These are phyloP conservation scores for Lagria hirta DNA, from an alignment of 2,888 invertebrate genomes.

Conservation along the genomic window DNA sequence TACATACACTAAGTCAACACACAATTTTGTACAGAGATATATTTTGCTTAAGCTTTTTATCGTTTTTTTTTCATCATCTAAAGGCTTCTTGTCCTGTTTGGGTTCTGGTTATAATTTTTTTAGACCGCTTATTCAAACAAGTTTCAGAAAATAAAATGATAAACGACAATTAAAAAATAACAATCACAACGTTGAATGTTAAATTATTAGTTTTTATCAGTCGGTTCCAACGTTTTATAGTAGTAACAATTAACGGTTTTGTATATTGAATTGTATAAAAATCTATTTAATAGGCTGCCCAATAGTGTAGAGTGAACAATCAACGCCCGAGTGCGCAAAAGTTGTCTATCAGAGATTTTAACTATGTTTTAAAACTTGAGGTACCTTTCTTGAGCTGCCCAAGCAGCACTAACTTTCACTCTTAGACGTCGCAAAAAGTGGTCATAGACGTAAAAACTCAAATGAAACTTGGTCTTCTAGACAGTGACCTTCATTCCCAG, in stretches of 20 bases:
- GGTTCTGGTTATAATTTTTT: slow-evolving; percentile 30
- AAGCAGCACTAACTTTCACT: too few relatives aligned
- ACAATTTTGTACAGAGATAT: slow-evolving; percentile 44
- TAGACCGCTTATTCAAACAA: slow-evolving; percentile 48
- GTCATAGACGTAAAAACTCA: too few relatives aligned
- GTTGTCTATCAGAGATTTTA: too few relatives aligned
- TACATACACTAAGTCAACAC: slow-evolving; percentile 40
- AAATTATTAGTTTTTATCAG: slow-evolving; percentile 39
- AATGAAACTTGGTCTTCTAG: too few relatives aligned
- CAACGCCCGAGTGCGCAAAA: too few relatives aligned
- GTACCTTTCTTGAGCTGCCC: too few relatives aligned
- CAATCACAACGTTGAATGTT: slow-evolving; percentile 21
- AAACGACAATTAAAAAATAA: slow-evolving; percentile 16
- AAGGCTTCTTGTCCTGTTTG: slow-evolving; percentile 37
- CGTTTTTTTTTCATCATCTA: slow-evolving; percentile 27
- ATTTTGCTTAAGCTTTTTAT: slow-evolving; percentile 30
- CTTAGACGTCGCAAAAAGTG: too few relatives aligned
- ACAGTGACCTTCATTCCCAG: too few relatives aligned
- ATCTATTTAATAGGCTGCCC: slow-evolving; percentile 28
- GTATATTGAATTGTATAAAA: slow-evolving; percentile 33
- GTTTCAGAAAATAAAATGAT: slow-evolving; percentile 39
- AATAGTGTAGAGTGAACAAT: too few relatives aligned
- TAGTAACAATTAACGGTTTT: slow-evolving; percentile 29
- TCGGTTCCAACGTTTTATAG: slow-evolving; percentile 47
- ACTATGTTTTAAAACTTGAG: too few relatives aligned